Conservation (phyloP, 2,797 vertebrate species). For the Triplophysa yarkandensis region DNA sequence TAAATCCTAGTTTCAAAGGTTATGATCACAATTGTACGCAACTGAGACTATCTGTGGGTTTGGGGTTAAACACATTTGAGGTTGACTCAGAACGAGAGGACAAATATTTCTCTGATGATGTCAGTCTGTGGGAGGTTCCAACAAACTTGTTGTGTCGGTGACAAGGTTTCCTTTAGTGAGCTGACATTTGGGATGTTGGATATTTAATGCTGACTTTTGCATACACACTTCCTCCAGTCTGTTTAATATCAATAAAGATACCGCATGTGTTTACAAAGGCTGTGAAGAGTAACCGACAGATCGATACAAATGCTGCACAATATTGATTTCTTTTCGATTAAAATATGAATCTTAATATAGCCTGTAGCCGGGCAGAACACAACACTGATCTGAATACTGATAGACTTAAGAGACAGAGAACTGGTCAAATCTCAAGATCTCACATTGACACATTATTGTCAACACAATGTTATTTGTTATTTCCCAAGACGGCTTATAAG, state of each 20-base stretch:
- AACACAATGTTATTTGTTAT: no score
- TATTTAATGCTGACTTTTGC: slow-evolving; percentile 39
- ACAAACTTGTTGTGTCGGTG: slow-evolving; percentile 52
- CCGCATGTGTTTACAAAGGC: slow-evolving; percentile 32
- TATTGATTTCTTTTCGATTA: slow-evolving; percentile 66
- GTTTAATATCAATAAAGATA: slow-evolving; percentile 29
- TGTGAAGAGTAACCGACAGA: slow-evolving; percentile 21
- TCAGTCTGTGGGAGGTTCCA: slow-evolving; percentile 45
- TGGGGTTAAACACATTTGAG: slow-evolving; percentile 62
- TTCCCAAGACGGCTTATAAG: slow-evolving; percentile 9
- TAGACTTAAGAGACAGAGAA: slow-evolving; percentile 2
- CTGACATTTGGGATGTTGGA: slow-evolving; percentile 42
- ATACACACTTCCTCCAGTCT: background rate
- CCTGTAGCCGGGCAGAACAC: slow-evolving; percentile 8
- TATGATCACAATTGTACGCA: slow-evolving; percentile 64
- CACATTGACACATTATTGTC: background rate
- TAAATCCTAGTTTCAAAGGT: slow-evolving; percentile 65
- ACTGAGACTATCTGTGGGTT: slow-evolving; percentile 69
- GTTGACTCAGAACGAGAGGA: slow-evolving; percentile 72
- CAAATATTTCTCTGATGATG: slow-evolving; percentile 62
- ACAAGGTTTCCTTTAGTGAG: slow-evolving; percentile 36
- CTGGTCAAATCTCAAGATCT: background rate
- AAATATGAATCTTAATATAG: slow-evolving; percentile 58
- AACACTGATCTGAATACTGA: background rate
- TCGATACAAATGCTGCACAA: slow-evolving; percentile 62